Conservation (phyloP, 92 coral and sea anemone genomes). For the Zoanthus gigantus region DNA sequence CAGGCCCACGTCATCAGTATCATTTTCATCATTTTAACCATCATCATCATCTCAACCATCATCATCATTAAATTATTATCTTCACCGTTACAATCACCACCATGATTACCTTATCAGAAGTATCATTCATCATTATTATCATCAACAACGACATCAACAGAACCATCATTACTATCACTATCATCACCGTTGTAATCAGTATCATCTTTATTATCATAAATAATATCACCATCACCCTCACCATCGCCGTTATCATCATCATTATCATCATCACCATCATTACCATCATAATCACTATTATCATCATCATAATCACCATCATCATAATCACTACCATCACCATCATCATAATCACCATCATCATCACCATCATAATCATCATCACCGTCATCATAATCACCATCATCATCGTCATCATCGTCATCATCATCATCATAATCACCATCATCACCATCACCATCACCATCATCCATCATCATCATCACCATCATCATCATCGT, state of each 20-base stretch:
- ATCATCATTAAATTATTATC: neutral
- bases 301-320: neutral
- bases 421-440: no score
- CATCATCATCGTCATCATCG: no score
- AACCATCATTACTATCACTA: neutral
- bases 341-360: neutral
- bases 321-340: neutral
- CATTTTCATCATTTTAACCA: neutral
- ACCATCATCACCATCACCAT: no score
- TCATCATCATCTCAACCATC: constrained; percentile 1
- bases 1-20: neutral
- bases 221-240: neutral
- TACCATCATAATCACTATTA: neutral
- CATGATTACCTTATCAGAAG: neutral
- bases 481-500: no score
- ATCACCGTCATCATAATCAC: no score
- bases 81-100: neutral
- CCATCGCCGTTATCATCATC: neutral
- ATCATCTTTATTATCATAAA: neutral
- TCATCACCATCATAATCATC: no score
- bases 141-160: neutral
- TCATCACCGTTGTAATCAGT: neutral
- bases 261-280: neutral
- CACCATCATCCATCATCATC: no score
- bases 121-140: neutral